phyloP scores from a whole-genome alignment of 2,888 invertebrate species.

The Tachina grossa region DNA sequence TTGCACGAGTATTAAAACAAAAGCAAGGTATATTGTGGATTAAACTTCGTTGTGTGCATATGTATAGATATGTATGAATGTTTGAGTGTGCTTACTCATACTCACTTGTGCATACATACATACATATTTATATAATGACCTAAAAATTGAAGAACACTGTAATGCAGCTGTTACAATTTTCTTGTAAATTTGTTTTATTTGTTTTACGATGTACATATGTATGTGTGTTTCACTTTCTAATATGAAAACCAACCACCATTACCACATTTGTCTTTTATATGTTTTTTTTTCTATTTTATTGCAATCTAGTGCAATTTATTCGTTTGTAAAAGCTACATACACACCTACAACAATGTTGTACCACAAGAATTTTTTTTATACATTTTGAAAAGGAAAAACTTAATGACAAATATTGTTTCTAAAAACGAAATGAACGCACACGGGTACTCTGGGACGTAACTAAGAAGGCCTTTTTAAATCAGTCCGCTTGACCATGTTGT shows the following conservation, averaged over 20 bases:
- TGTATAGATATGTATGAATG: neutral
- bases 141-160: slow-evolving; percentile 67
- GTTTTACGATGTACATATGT: neutral
- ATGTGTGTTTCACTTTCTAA: slow-evolving; percentile 61
- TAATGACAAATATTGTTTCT: slow-evolving; percentile 53
- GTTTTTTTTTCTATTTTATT: neutral
- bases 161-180: slow-evolving; percentile 69
- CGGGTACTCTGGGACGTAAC: no score
- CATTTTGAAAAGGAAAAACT: slow-evolving; percentile 47
- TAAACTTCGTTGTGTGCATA: neutral
- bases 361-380: slow-evolving; percentile 31
- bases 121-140: slow-evolving; percentile 48
- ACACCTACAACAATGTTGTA: neutral
- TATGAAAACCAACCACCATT: slow-evolving; percentile 52
- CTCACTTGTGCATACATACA: neutral
- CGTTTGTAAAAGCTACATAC: neutral
- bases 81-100: neutral
- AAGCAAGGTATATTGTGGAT: slow-evolving; percentile 63
- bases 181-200: slow-evolving; percentile 33
- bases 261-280: neutral
- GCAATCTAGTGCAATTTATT: slow-evolving; percentile 27
- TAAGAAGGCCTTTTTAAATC: no score
- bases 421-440: neutral
- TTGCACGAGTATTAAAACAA: slow-evolving; percentile 45
- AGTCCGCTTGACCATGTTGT: no score